Base-by-base conservation (phyloP, 1,140 invertebrate genomes). In the Pararge aegeria region DNA sequence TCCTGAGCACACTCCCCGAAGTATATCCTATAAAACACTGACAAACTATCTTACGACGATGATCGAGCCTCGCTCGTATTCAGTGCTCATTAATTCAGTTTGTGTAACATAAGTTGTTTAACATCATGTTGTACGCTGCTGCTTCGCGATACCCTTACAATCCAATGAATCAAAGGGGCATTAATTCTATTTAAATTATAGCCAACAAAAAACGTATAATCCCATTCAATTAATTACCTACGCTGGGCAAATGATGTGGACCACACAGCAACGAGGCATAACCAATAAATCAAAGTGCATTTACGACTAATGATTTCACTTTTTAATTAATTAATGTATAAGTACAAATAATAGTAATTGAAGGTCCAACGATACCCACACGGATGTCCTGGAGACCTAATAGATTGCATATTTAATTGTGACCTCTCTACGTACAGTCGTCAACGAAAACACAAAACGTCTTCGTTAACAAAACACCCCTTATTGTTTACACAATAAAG, bases 391-490 rank as follows among this genome's bases (percentile, higher is more conserved):
- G 67, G 52, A 66, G 46, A 60, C 54, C 56, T 64, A 66, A 64
- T 65, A 70, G 62, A 73, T 68, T 68, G 66, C 64, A 67, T 73
- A 70, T 68, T 71, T 77, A 75, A 71, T 66, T 61, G 55, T 58
- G 70, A 75, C 66, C 70, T 75, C 66, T 68, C 65, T 46, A 49
- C 18, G 40, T 59, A 53, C 56, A 10, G 21, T 29, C 24, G 10
- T 13, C 34, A 20, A 42, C 12, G 3, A 18, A 42, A 34, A 42
- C 16, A 51, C 49, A 38, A 16, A 9, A 13, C 13, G 16, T 12
- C 24, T 13, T 30, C n/a, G n/a, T 27, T 46, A 7, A 44, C 30
- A 34, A 55, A 55, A 55, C 29, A 42, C 16, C 16, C 34, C 52
- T 42, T 54, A 54, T 54, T 9, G 9, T 12, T 13, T 37, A 5